Evolutionary conservation across 2,888 invertebrate species (phyloP).

Genomic region (Balanococcus diminutus): DNA sequence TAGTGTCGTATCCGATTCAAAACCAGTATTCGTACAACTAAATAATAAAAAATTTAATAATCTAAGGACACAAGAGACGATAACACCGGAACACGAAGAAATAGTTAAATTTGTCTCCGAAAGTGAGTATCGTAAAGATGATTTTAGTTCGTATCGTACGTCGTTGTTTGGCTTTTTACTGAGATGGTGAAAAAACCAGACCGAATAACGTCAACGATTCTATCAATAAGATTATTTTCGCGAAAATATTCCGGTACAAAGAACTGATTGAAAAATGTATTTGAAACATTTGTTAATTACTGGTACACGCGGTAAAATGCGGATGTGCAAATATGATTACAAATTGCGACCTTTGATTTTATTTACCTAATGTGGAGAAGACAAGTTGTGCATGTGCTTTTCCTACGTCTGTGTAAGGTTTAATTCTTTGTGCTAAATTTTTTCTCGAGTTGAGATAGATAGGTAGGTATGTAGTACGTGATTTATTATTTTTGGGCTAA

Average conservation of each 20-base stretch:
- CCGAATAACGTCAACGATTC: background rate
- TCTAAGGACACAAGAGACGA: constrained; percentile 67
- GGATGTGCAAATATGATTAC: background rate
- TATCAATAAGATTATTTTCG: background rate
- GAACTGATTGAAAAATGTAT: background rate
- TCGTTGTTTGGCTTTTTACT: background rate
- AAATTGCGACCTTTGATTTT: background rate
- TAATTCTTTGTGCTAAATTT: background rate
- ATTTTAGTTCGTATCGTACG: background rate
- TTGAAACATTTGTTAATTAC: background rate
- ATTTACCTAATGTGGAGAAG: background rate
- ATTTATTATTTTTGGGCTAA: background rate
- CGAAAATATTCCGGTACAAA: background rate
- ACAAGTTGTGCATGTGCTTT: background rate
- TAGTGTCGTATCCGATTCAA: constrained; percentile 67
- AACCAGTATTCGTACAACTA: constrained; percentile 80
- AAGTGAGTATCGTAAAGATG: constrained; percentile 60
- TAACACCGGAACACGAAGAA: constrained; percentile 83
- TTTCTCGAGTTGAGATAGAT: too few relatives aligned
- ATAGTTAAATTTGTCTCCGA: constrained; percentile 84
- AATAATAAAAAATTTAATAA: constrained; percentile 68
- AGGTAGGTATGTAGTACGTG: background rate
- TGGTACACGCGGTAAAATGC: background rate
- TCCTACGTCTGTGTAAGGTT: background rate
- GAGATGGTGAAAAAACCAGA: background rate